These are phyloP conservation scores for Lasiurus borealis DNA, from an alignment of 2,113 vertebrate species.

Conservation along the genomic window DNA sequence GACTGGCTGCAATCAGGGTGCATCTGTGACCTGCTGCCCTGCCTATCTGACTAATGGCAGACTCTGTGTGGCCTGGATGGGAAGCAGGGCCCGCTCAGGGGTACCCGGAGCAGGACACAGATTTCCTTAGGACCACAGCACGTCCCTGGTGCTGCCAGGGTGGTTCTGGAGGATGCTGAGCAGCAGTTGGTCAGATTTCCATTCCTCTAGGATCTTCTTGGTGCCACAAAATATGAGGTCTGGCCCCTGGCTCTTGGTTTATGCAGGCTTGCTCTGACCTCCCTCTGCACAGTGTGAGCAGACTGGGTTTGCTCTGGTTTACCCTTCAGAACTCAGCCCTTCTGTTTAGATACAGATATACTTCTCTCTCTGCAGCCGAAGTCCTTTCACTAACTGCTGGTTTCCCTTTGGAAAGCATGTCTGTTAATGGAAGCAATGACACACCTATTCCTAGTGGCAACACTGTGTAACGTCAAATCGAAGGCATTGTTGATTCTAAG, in stretches of 20 bases:
- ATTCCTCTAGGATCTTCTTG: background rate
- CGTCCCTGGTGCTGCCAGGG: background rate
- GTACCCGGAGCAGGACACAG: background rate
- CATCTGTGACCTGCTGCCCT: background rate
- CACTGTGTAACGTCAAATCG: background rate
- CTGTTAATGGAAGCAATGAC: background rate
- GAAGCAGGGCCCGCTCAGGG: background rate
- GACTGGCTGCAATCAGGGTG: background rate
- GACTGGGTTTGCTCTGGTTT: background rate
- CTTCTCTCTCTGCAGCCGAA: background rate
- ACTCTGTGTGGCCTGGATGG: fast-evolving
- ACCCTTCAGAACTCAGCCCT: background rate
- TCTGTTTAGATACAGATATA: background rate
- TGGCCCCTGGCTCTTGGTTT: background rate
- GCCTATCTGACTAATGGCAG: background rate
- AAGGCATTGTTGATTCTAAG: background rate
- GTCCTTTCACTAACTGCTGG: background rate
- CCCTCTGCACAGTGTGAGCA: background rate
- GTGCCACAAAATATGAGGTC: background rate
- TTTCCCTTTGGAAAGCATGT: background rate
- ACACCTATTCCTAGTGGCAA: background rate
- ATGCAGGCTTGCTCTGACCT: background rate
- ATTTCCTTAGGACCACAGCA: background rate
- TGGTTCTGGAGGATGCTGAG: background rate
- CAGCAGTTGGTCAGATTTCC: background rate